Evolutionary conservation across 2,797 vertebrate genomes (phyloP).

Genomic region (Neosilurus hyrtlii): DNA sequence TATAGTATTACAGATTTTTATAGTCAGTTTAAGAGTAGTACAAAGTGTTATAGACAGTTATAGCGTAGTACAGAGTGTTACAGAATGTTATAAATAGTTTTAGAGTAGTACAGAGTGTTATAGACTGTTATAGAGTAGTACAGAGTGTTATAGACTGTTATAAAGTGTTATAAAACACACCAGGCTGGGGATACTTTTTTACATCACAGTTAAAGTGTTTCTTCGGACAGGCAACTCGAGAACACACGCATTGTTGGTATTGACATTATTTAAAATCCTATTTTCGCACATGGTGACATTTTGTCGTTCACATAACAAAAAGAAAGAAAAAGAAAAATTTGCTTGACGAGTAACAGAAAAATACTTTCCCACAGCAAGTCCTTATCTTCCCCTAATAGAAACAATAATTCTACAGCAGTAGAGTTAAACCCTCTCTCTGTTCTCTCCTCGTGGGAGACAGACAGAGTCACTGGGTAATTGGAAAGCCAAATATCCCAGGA

Average conservation of each 20-base stretch:
- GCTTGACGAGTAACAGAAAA: conserved; percentile 33
- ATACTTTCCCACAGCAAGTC: conserved; percentile 40
- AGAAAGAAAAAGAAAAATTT: background rate
- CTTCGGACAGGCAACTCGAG: background rate
- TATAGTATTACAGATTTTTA: no score
- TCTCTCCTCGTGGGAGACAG: conserved; percentile 8
- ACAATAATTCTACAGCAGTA: conserved; percentile 49
- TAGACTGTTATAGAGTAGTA: background rate
- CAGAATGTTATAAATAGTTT: no score
- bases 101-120: background rate
- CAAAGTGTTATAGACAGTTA: background rate
- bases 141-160: background rate
- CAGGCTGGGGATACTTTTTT: background rate
- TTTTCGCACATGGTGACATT: background rate
- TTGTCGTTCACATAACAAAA: background rate
- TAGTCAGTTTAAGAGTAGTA: no score
- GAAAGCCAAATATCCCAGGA: conserved; percentile 18
- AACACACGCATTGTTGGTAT: background rate
- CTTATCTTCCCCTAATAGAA: conserved; percentile 42
- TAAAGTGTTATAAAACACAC: background rate
- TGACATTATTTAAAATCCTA: no score
- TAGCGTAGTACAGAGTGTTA: background rate
- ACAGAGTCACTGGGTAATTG: background rate
- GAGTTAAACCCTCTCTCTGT: conserved; percentile 42
- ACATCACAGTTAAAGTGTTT: background rate